Conservation (phyloP, 2,888 invertebrate genomes). For the Tetragonula carbonaria region DNA sequence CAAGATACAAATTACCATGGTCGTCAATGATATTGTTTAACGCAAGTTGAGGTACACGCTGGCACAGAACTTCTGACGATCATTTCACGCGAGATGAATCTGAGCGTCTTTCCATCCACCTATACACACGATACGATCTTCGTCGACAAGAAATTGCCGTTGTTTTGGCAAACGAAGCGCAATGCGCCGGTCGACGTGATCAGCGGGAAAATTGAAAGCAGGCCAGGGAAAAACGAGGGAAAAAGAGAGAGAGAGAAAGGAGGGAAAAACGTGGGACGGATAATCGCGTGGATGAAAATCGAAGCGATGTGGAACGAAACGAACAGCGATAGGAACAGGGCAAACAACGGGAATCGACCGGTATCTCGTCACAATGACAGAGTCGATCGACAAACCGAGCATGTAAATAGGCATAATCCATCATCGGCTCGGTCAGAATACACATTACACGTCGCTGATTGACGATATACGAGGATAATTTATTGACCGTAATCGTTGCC, state of each 20-base stretch:
- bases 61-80: no score
- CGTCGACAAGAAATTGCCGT: neutral
- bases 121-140: neutral
- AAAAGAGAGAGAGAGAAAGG: neutral
- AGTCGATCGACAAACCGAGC: slow-evolving; percentile 43
- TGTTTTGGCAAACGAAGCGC: neutral
- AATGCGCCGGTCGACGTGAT: no score
- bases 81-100: no score
- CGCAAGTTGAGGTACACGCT: no score
- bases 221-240: neutral
- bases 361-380: slow-evolving; percentile 40
- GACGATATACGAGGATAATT: slow-evolving; percentile 56
- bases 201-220: neutral
- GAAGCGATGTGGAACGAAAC: neutral
- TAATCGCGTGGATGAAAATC: neutral
- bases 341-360: slow-evolving; percentile 28
- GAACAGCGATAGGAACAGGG: neutral
- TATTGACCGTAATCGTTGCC: slow-evolving; percentile 57
- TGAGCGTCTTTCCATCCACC: no score
- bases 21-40: no score
- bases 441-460: slow-evolving; percentile 41
- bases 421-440: slow-evolving; percentile 44
- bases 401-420: slow-evolving; percentile 62
- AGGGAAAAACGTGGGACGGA: neutral
- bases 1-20: no score